Evolutionary conservation across 2,888 invertebrate species (phyloP), one percentile per base, ranked within the genome.

Genomic region (Napeogenes inachia): DNA sequence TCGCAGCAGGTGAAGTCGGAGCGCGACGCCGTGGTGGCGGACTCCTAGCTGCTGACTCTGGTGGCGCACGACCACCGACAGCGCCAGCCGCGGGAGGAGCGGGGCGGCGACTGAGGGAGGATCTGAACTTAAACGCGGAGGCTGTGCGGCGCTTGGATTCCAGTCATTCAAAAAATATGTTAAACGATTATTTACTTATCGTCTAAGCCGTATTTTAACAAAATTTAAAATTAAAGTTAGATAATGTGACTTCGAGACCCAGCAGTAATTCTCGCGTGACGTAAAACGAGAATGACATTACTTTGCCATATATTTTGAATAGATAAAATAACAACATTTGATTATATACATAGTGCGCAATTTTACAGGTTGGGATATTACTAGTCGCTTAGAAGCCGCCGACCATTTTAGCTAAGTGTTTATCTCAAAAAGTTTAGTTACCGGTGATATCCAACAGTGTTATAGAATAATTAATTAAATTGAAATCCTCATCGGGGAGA

Each of bases 1-100:
- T 42, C 12, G 87, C 92, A 93, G 73, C 95, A 94, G 79, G 94
- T 94, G 67, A 95, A 95, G 89, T 89, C 93, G 59, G 94, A 95
- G 81, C 94, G 94, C 64, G 93, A 93, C 64, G 92, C 91, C 46
- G 92, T 92, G 56, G 92, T 89, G 60, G 77, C 89, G 32, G 89
- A 89, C 70, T 89, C 90, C 80, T 90, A 90, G 90, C 88, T 87
- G 74, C 69, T 82, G 68, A 73, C 76, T 0, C 72, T 85, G 73
- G 80, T 84, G 80, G 78, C 75, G 63, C 42, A 59, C 47, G 68
- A 78, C 62, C 77, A 78, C 66, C 73, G 30, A 30, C 50, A 50
- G 10, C 50, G 30, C 5, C 50, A 50, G 12, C 50, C 30, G 30
- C 30, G 30, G 30, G 30, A 50, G 30, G 50, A 50, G 10, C 21